Evolutionary conservation across 2,888 invertebrate species (phyloP).

Genomic region (Cynaeus angustus): DNA sequence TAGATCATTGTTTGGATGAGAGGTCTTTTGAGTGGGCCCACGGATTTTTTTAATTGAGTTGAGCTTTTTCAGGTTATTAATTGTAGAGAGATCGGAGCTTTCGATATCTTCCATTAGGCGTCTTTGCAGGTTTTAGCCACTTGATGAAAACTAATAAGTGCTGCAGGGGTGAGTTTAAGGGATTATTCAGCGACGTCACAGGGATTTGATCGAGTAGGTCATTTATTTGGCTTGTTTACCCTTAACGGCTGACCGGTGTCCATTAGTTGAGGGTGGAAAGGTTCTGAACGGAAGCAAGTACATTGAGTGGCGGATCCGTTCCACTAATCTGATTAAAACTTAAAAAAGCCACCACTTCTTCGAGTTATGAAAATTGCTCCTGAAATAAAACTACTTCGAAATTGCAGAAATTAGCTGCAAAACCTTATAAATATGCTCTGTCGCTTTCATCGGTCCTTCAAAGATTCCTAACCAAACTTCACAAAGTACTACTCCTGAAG

Average conservation of each 20-base stretch:
- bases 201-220: constrained; percentile 53
- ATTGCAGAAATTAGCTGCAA: not conserved
- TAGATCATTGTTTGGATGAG: constrained; percentile 22
- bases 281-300: not conserved
- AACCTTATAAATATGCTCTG: not conserved
- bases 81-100: not conserved
- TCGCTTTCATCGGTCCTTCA: constrained; percentile 3
- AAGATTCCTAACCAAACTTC: constrained; percentile 6
- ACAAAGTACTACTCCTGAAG: constrained; percentile 13
- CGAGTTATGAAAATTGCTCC: no score
- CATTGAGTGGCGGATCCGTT: not conserved
- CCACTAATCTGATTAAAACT: constrained; percentile 8
- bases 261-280: constrained; percentile 46
- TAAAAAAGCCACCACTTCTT: not conserved
- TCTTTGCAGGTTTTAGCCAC: constrained; percentile 12
- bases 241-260: constrained; percentile 43
- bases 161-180: constrained; percentile 17
- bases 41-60: constrained; percentile 33
- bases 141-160: constrained; percentile 37
- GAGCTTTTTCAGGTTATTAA: constrained; percentile 30
- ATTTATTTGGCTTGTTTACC: constrained; percentile 53
- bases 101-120: constrained; percentile 19
- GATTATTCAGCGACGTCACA: constrained; percentile 46
- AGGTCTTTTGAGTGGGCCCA: constrained; percentile 1
- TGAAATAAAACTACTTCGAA: not conserved